phyloP scores from a whole-genome alignment of 2,113 vertebrate genomes.

The Heliornis fulica region DNA sequence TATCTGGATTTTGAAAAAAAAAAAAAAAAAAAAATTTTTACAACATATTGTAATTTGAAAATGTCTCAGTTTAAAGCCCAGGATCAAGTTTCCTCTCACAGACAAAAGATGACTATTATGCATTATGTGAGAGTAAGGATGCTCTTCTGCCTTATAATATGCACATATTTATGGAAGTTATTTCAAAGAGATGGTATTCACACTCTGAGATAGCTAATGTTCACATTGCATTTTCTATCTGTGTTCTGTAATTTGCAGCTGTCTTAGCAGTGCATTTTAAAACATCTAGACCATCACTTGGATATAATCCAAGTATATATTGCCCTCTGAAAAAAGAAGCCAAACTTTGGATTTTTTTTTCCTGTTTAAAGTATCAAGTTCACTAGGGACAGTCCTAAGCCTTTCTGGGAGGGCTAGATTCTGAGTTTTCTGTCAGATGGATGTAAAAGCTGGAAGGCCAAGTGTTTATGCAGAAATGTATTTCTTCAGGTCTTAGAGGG shows the following conservation, averaged over 20 bases:
- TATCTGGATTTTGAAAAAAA: not conserved
- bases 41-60: not conserved
- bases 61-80: not conserved
- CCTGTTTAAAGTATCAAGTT: not conserved
- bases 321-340: not conserved
- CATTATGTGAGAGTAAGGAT: not conserved
- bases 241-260: not conserved
- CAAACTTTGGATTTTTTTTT: not conserved
- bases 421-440: not conserved
- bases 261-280: not conserved
- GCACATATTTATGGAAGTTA: not conserved
- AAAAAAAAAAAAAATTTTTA: not conserved
- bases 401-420: not conserved
- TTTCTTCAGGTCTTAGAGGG: not conserved
- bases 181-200: not conserved
- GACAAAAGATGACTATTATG: not conserved
- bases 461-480: not conserved
- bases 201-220: not conserved
- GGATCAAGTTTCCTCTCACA: not conserved
- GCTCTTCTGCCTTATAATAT: not conserved
- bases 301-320: not conserved
- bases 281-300: not conserved
- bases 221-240: not conserved
- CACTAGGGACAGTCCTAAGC: not conserved
- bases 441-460: not conserved